Conservation (phyloP, 2,888 invertebrate genomes). For the Drosophila barbarae region DNA sequence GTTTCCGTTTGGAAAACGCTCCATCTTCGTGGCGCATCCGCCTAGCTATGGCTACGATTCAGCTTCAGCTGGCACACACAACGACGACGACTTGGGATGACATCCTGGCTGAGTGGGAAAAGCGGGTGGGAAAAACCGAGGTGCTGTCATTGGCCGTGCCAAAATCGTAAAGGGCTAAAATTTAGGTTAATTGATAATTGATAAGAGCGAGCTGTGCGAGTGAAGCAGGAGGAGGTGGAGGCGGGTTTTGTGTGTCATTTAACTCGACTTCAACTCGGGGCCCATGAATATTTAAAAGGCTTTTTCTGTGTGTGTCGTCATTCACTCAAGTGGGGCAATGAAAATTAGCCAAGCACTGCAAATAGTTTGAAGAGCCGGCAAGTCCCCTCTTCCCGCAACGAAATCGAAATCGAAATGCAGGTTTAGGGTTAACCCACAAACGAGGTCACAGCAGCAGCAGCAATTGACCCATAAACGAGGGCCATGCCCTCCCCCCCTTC, state of each 20-base stretch:
- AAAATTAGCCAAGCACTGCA: conserved; percentile 62
- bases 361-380: conserved; percentile 56
- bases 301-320: conserved; percentile 27
- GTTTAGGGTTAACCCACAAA: conserved; percentile 37
- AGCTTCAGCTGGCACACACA: conserved; percentile 51
- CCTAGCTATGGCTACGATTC: neutral
- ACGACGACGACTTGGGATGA: conserved; percentile 22
- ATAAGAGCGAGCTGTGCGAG: conserved; percentile 53
- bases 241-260: conserved; percentile 19
- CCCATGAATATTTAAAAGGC: conserved; percentile 57
- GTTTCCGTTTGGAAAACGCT: conserved; percentile 58
- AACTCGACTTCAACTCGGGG: conserved; percentile 49
- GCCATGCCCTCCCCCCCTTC: conserved; percentile 26
- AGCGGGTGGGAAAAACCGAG: neutral
- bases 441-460: conserved; percentile 58
- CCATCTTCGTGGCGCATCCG: conserved; percentile 55
- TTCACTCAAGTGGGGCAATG: conserved; percentile 57
- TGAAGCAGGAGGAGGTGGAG: neutral
- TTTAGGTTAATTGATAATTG: conserved; percentile 75
- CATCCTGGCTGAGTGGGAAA: conserved; percentile 13
- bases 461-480: conserved; percentile 64
- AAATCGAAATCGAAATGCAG: conserved; percentile 57
- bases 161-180: conserved; percentile 67
- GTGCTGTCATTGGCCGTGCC: conserved; percentile 54
- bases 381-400: neutral